phyloP scores from a whole-genome alignment of 2,113 vertebrate genomes.

The Hymenochirus boettgeri region DNA sequence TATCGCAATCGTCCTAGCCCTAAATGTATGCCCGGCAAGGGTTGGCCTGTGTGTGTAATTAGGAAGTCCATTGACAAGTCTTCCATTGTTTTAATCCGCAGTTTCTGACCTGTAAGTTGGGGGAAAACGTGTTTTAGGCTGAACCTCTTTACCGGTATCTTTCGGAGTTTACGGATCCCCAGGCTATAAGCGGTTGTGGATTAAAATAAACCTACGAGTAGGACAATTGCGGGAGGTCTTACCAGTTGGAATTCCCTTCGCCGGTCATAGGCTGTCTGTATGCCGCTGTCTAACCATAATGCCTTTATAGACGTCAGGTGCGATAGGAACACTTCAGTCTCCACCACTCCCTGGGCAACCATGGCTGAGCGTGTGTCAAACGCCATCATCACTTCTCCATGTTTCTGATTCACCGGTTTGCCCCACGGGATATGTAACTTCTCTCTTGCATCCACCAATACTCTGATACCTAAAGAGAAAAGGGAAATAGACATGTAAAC shows the following conservation, averaged over 20 bases:
- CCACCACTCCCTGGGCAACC: slow-evolving; percentile 81
- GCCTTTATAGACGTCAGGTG: slow-evolving; percentile 77
- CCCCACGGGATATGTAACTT: slow-evolving; percentile 98
- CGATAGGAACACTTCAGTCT: slow-evolving; percentile 71
- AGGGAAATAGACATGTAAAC: background rate
- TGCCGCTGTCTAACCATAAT: slow-evolving; percentile 84
- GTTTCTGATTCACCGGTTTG: slow-evolving; percentile 73
- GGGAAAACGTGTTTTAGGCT: no score
- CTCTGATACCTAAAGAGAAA: slow-evolving; percentile 73
- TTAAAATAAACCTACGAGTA: no score
- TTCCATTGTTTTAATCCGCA: no score
- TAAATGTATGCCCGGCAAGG: no score
- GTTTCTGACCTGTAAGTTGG: no score
- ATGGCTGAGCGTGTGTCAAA: slow-evolving; percentile 82
- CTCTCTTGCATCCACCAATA: slow-evolving; percentile 92
- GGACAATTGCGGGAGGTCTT: slow-evolving; percentile 50
- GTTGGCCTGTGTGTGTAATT: no score
- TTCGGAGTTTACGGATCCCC: no score
- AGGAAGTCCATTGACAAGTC: no score
- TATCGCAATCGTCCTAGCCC: no score
- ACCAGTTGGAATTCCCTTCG: slow-evolving; percentile 96
- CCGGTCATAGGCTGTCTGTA: slow-evolving; percentile 91
- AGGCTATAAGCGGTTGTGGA: no score
- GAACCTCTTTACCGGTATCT: no score
- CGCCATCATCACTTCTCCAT: slow-evolving; percentile 82